Evolutionary conservation across 2,888 invertebrate species (phyloP).

Genomic region (Drosophila pegasa): DNA sequence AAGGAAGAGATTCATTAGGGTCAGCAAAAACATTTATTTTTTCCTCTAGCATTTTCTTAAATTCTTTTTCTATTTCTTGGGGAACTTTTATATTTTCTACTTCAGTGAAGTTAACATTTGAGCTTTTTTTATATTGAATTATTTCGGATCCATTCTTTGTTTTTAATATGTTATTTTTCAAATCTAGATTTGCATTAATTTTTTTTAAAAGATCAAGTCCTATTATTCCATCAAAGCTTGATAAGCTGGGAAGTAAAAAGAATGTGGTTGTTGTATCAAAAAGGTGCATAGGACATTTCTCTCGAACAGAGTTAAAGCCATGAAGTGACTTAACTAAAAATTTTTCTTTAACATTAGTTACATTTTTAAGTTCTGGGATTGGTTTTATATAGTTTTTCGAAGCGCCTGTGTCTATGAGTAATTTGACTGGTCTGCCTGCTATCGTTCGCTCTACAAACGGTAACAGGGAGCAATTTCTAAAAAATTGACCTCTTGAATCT

Average conservation of each 20-base stretch:
- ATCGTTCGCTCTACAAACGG: slow-evolving; percentile 2
- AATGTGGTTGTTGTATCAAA: background rate
- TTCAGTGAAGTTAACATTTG: background rate
- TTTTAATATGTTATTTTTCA: background rate
- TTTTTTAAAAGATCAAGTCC: background rate
- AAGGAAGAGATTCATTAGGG: background rate
- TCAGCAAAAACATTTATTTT: slow-evolving; percentile 3
- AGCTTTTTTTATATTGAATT: background rate
- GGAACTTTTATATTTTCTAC: background rate
- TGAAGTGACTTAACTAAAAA: slow-evolving; percentile 4
- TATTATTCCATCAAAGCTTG: background rate
- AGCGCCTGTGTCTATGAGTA: background rate
- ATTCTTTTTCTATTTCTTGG: no score
- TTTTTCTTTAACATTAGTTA: background rate
- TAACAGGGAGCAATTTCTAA: slow-evolving; percentile 1
- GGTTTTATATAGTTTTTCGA: slow-evolving; percentile 1
- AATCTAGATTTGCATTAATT: background rate
- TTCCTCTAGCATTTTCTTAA: background rate
- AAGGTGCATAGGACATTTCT: background rate
- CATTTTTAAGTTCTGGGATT: slow-evolving; percentile 1
- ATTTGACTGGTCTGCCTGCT: background rate
- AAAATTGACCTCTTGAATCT: slow-evolving; percentile 3
- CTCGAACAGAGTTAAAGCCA: background rate
- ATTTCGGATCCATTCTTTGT: background rate
- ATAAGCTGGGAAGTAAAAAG: background rate